These are phyloP conservation scores for Muntiacus muntjak DNA, from an alignment of 2,113 vertebrate species.

Conservation along the genomic window DNA sequence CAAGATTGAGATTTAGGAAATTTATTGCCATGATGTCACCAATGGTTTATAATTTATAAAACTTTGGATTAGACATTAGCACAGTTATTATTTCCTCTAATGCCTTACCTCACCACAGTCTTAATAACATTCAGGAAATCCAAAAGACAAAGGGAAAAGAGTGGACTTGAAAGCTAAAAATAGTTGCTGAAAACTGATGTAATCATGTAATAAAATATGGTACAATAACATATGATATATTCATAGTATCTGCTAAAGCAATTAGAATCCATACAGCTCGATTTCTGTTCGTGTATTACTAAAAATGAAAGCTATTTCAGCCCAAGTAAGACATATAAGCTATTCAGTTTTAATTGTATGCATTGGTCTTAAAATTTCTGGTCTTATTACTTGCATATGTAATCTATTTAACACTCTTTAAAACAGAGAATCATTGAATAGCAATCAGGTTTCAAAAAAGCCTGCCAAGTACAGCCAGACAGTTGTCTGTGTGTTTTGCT, in stretches of 20 bases:
- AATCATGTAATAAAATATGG: slow-evolving; percentile 77
- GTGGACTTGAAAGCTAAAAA: slow-evolving; percentile 82
- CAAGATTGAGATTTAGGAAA: slow-evolving; percentile 75
- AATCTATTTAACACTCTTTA: slow-evolving; percentile 65
- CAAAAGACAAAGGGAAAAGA: slow-evolving; percentile 81
- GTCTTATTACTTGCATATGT: slow-evolving; percentile 74
- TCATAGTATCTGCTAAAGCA: slow-evolving; percentile 80
- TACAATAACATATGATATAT: slow-evolving; percentile 71
- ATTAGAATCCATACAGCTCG: slow-evolving; percentile 69
- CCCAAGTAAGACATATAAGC: slow-evolving; percentile 38
- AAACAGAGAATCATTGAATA: slow-evolving; percentile 66
- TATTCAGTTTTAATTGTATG: slow-evolving; percentile 36
- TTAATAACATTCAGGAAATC: slow-evolving; percentile 83
- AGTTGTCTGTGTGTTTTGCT: slow-evolving; percentile 67
- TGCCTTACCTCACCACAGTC: slow-evolving; percentile 80
- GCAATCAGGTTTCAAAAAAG: slow-evolving; percentile 68
- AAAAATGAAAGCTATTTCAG: slow-evolving; percentile 65
- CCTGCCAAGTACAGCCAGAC: slow-evolving; percentile 55
- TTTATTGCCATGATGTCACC: slow-evolving; percentile 80
- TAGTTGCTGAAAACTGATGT: slow-evolving; percentile 78
- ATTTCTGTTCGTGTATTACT: slow-evolving; percentile 61
- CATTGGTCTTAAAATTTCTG: slow-evolving; percentile 50
- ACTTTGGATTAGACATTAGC: slow-evolving; percentile 78
- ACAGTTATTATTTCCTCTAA: slow-evolving; percentile 81
- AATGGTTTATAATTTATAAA: slow-evolving; percentile 81